phyloP scores from a whole-genome alignment of 1,140 invertebrate genomes.

The Hypothenemus hampei region DNA sequence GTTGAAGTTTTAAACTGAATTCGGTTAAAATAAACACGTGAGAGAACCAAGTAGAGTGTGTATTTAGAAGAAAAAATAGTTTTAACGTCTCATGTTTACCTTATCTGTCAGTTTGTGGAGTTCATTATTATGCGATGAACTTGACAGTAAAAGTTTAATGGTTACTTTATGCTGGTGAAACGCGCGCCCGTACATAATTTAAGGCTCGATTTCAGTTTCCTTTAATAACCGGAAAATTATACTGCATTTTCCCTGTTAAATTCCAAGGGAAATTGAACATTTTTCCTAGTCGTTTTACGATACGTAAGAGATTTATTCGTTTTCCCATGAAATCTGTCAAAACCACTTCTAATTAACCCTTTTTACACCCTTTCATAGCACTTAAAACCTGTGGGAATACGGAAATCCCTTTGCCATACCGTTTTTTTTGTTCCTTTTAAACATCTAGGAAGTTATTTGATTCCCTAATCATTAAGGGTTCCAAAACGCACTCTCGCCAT shows the following conservation, averaged over 20 bases:
- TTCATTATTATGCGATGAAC: slow-evolving; percentile 20
- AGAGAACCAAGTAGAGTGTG: not conserved
- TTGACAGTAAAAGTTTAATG: slow-evolving; percentile 15
- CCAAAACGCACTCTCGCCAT: not conserved
- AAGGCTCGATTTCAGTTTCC: too few species aligned
- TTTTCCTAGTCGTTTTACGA: not conserved
- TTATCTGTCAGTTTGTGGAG: slow-evolving; percentile 5
- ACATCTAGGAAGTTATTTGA: slow-evolving; percentile 1
- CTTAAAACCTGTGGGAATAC: slow-evolving; percentile 20
- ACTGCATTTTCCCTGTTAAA: too few species aligned
- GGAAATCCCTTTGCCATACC: slow-evolving; percentile 13
- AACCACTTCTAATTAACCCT: slow-evolving; percentile 17
- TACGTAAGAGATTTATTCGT: slow-evolving; percentile 2
- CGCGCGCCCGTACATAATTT: too few species aligned
- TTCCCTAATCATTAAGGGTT: not conserved
- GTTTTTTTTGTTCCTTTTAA: slow-evolving; percentile 7
- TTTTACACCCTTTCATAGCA: slow-evolving; percentile 16
- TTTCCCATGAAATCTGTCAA: slow-evolving; percentile 19
- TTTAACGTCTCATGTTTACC: slow-evolving; percentile 7
- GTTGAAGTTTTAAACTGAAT: slow-evolving; percentile 3
- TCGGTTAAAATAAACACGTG: slow-evolving; percentile 17
- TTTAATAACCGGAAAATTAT: too few species aligned
- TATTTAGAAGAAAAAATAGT: slow-evolving; percentile 14
- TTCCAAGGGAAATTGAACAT: too few species aligned
- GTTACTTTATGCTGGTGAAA: too few species aligned